Base-by-base conservation (phyloP, 2,113 vertebrate species). In the Callipepla squamata region DNA sequence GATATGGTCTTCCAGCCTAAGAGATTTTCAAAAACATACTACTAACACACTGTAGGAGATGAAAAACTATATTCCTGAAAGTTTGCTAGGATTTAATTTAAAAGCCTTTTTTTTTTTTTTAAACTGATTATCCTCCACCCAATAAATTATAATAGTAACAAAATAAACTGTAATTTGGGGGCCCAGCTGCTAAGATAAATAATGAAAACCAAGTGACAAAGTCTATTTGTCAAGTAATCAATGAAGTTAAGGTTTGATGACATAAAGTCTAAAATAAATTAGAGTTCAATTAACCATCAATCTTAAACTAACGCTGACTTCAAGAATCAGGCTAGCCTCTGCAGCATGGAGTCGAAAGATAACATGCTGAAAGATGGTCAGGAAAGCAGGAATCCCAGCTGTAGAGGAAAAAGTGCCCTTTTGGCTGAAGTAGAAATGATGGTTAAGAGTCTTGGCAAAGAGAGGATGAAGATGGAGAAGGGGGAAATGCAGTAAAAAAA, bases 211-310 rank as follows among this genome's bases (percentile, higher is more conserved):
- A 80, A 83, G 85, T 67, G 25, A 85, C 63, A 91, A 87, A 87
- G 80, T 75, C 13, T 4, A 76, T 90, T 94, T 94, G 45, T 79
- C 72, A 85, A 80, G n/a, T 28, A 76, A 87, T 95, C 74, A 3
- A 85, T 91, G 85, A 16, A 12, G 62, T 79, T 85, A 92, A 92
- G 70, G 48, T 89, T 89, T 95, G 93, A 92, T 85, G 67, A 87
- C 80, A 91, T 40, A 85, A 94, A 76, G 45, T 20, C 62, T 79
- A 91, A 93, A 93, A 87, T 85, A 88, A 90, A 94, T 91, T 89
- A 82, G 30, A 66, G 22, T 65, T 30, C 45, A 68, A 58, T 79
- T 65, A 76, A 79, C 48, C 48, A 95, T 93, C 80, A 68, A 76
- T 92, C 93, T 89, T 89, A 57, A 85, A 42, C 42, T 63, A 85